A percentile compares a stretch with the other conserved stretches of the same genome.
Evolutionary conservation across 2,888 invertebrate species (phyloP).

Genomic region (Cheilosia pagana): DNA sequence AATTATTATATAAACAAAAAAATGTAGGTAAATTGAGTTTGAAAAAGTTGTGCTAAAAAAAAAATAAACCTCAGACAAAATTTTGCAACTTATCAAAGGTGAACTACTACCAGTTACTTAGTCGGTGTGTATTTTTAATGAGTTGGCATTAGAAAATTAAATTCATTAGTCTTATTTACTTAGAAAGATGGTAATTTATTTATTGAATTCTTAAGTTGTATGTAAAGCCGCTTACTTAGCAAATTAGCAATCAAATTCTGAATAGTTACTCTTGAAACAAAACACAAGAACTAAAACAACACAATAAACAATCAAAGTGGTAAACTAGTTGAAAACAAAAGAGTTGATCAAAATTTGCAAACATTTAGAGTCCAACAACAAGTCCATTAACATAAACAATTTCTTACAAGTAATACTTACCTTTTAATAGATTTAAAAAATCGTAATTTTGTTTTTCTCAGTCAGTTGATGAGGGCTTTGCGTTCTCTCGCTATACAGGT

Average conservation of each 20-base stretch:
- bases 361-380: background rate
- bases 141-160: slow-evolving; percentile 31
- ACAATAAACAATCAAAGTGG: slow-evolving; percentile 23
- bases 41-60: slow-evolving; percentile 35
- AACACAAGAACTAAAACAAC: slow-evolving; percentile 33
- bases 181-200: slow-evolving; percentile 32
- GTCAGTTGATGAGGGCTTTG: slow-evolving; percentile 58
- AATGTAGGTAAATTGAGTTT: slow-evolving; percentile 62
- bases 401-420: background rate
- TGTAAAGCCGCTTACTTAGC: slow-evolving; percentile 53
- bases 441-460: slow-evolving; percentile 41
- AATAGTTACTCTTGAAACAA: slow-evolving; percentile 17
- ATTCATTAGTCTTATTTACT: slow-evolving; percentile 6
- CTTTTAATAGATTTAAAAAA: slow-evolving; percentile 5
- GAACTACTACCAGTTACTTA: slow-evolving; percentile 38
- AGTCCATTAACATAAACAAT: background rate
- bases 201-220: slow-evolving; percentile 38
- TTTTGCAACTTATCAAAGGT: slow-evolving; percentile 29
- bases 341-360: background rate
- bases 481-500: slow-evolving; percentile 49
- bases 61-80: slow-evolving; percentile 22
- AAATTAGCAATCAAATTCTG: slow-evolving; percentile 25
- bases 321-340: slow-evolving; percentile 39
- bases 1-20: slow-evolving; percentile 25
- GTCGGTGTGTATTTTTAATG: slow-evolving; percentile 62